phyloP scores from a whole-genome alignment of 1,140 invertebrate genomes.

The Eciton burchellii region DNA sequence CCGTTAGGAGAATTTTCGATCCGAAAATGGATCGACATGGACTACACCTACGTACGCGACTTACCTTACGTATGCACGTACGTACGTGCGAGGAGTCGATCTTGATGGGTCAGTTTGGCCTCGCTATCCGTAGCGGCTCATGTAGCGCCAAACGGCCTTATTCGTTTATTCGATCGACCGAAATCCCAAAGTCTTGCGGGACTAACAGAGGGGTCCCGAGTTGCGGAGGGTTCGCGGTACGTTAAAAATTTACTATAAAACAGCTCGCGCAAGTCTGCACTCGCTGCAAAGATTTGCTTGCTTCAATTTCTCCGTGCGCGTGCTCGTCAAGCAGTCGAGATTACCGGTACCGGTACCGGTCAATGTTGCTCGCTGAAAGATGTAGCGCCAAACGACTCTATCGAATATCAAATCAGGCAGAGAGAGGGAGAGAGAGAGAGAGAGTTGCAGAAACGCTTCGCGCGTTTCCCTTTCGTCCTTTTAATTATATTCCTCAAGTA shows the following conservation, averaged over 20 bases:
- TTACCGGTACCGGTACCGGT: background rate
- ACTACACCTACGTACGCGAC: too few species aligned
- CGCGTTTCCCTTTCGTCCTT: constrained; percentile 26
- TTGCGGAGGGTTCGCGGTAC: constrained; percentile 70
- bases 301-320: constrained; percentile 47
- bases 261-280: constrained; percentile 75
- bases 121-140: constrained; percentile 60
- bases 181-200: constrained; percentile 71
- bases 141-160: constrained; percentile 67
- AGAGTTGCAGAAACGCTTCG: background rate
- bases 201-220: constrained; percentile 71
- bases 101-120: constrained; percentile 63
- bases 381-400: background rate
- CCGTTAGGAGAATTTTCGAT: too few species aligned
- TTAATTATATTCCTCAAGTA: constrained; percentile 49
- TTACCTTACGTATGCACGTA: constrained; percentile 18
- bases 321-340: constrained; percentile 15
- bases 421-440: too few species aligned
- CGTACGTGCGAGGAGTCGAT: constrained; percentile 42
- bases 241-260: constrained; percentile 75
- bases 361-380: constrained; percentile 29
- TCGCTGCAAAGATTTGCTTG: constrained; percentile 65
- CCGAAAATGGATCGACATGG: too few species aligned
- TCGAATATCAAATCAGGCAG: constrained; percentile 4
- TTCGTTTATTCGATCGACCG: constrained; percentile 75